Percentiles rank a stretch among this genome's conserved stretches.
Evolutionary conservation across 2,888 invertebrate genomes (phyloP).

Genomic region (Anodontia alba): DNA sequence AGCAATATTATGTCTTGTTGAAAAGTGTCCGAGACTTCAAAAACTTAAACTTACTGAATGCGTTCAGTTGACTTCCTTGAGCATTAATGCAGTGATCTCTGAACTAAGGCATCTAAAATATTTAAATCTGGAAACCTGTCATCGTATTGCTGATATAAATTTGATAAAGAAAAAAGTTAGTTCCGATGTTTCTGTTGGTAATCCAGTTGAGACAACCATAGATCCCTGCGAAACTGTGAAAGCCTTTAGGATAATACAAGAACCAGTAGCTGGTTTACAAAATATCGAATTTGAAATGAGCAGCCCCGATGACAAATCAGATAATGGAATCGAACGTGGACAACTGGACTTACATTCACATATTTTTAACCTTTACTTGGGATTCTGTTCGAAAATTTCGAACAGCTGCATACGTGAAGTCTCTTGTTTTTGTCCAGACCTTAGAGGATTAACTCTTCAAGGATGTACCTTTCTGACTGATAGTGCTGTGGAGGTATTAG

Average conservation of each 20-base stretch:
- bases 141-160: conserved; percentile 52
- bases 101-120: conserved; percentile 48
- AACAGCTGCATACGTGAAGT: conserved; percentile 62
- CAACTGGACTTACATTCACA: conserved; percentile 48
- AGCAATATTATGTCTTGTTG: conserved; percentile 54
- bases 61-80: conserved; percentile 61
- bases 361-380: conserved; percentile 55
- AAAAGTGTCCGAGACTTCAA: conserved; percentile 53
- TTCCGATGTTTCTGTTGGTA: too few relatives aligned
- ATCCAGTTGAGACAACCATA: background rate
- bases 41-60: conserved; percentile 62
- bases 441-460: conserved; percentile 55
- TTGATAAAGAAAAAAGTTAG: background rate
- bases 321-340: too few relatives aligned
- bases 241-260: background rate
- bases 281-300: background rate
- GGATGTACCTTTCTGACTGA: conserved; percentile 69
- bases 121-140: conserved; percentile 62
- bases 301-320: too few relatives aligned
- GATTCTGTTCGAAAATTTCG: conserved; percentile 66
- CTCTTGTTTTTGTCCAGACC: conserved; percentile 60
- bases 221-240: background rate
- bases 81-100: conserved; percentile 51
- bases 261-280: background rate
- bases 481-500: conserved; percentile 54